These are phyloP conservation scores for Acanthosepion esculentum DNA, from an alignment of 2,888 invertebrate genomes.

Conservation along the genomic window DNA sequence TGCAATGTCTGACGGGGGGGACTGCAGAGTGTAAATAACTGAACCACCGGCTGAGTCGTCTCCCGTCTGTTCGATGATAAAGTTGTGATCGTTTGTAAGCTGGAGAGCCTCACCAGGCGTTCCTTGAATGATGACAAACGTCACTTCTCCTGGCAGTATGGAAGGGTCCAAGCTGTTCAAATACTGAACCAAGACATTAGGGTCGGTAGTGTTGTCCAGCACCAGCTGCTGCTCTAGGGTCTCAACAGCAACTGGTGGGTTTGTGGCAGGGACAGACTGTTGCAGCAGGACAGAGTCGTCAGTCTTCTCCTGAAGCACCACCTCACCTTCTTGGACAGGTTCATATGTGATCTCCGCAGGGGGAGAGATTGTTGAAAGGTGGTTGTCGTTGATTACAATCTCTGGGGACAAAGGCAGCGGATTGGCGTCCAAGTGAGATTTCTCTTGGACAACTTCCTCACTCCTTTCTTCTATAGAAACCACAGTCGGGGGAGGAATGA, in stretches of 20 bases:
- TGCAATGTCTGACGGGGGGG: not conserved
- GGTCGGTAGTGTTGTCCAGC: not conserved
- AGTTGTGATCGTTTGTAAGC: not conserved
- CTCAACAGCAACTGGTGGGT: not conserved
- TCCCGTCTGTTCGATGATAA: conserved; percentile 1
- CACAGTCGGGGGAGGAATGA: not conserved
- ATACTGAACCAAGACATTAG: conserved; percentile 13
- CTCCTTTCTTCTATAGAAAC: not conserved
- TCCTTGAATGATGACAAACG: conserved; percentile 39
- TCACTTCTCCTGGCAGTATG: not conserved
- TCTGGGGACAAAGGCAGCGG: not conserved
- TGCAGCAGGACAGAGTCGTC: no score
- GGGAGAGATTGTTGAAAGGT: not conserved
- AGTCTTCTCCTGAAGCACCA: not conserved
- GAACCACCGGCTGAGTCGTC: not conserved
- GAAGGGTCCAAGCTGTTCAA: not conserved
- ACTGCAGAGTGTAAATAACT: conserved; percentile 33
- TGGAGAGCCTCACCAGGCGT: not conserved
- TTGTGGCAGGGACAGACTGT: not conserved
- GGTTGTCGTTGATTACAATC: not conserved
- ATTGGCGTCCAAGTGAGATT: not conserved
- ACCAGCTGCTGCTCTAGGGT: not conserved
- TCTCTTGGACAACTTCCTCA: conserved; percentile 34
- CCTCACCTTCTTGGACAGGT: not conserved
- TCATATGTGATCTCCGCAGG: not conserved